Percentiles rank a stretch among this genome's conserved stretches.
phyloP scores from a whole-genome alignment of 2,113 vertebrate genomes.

The Heliornis fulica region DNA sequence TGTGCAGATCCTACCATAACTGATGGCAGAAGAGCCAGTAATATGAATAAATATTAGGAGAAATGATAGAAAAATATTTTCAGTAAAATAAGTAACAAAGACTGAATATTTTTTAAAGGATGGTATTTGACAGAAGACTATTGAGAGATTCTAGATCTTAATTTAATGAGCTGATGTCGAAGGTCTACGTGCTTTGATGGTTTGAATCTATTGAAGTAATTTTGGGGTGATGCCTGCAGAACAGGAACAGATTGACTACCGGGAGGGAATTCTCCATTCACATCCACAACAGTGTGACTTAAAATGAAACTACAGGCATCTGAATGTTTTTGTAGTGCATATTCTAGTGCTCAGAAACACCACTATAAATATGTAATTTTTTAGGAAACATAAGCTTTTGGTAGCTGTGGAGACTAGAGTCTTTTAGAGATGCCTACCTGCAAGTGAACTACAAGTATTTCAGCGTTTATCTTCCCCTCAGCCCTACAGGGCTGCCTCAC shows the following conservation, averaged over 20 bases:
- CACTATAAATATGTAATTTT: background rate
- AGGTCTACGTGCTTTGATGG: rapidly evolving
- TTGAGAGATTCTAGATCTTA: background rate
- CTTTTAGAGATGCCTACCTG: background rate
- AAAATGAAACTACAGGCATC: background rate
- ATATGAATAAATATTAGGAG: background rate
- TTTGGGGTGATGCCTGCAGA: background rate
- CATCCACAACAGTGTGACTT: background rate
- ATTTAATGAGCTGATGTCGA: background rate
- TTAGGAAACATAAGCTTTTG: background rate
- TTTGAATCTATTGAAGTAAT: background rate
- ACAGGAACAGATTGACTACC: background rate
- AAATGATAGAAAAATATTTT: background rate
- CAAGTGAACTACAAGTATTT: background rate
- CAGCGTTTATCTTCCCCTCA: background rate
- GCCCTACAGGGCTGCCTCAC: background rate
- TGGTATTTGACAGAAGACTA: background rate
- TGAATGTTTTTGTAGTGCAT: background rate
- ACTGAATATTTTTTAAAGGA: background rate
- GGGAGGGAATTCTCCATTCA: background rate
- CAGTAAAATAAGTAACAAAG: background rate
- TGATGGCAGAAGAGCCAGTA: background rate
- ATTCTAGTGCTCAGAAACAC: background rate
- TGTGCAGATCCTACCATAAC: background rate
- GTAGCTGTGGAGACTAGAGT: background rate